These are phyloP conservation scores for Coendou prehensilis DNA, from an alignment of 2,797 vertebrate genomes.

Conservation along the genomic window DNA sequence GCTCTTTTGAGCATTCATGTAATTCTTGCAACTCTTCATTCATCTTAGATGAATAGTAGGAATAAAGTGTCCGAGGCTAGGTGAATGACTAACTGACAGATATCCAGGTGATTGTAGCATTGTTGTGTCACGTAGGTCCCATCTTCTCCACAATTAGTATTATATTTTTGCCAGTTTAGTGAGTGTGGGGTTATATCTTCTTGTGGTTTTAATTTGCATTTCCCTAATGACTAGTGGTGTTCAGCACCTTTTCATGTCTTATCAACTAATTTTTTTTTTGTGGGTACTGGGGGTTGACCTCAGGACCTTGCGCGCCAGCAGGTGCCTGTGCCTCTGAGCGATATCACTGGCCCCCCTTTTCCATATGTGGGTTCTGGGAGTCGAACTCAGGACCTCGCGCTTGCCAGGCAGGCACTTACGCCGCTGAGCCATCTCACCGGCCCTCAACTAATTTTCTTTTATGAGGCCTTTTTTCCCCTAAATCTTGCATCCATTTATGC, in stretches of 20 bases:
- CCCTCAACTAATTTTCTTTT: not conserved
- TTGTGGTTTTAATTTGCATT: not conserved
- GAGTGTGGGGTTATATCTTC: not conserved
- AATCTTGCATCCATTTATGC: not conserved
- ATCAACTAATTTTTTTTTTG: too few relatives aligned
- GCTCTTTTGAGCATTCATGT: not conserved
- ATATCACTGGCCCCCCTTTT: too few relatives aligned
- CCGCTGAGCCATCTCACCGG: too few relatives aligned
- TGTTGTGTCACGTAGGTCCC: not conserved
- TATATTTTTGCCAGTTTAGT: not conserved
- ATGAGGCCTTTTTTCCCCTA: not conserved
- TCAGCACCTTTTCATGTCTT: not conserved
- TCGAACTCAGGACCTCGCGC: too few relatives aligned
- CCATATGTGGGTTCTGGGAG: too few relatives aligned
- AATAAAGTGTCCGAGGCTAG: rapidly evolving
- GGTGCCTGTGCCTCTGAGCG: too few relatives aligned
- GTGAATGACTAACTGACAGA: not conserved
- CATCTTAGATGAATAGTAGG: not conserved
- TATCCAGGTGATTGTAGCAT: not conserved
- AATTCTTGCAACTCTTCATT: not conserved
- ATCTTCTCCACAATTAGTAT: rapidly evolving
- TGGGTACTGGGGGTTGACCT: too few relatives aligned
- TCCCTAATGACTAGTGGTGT: not conserved
- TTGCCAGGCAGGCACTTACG: too few relatives aligned
- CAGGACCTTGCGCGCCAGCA: too few relatives aligned